Base-by-base conservation (phyloP, 2,797 vertebrate species). In the Rhinophrynus dorsalis region DNA sequence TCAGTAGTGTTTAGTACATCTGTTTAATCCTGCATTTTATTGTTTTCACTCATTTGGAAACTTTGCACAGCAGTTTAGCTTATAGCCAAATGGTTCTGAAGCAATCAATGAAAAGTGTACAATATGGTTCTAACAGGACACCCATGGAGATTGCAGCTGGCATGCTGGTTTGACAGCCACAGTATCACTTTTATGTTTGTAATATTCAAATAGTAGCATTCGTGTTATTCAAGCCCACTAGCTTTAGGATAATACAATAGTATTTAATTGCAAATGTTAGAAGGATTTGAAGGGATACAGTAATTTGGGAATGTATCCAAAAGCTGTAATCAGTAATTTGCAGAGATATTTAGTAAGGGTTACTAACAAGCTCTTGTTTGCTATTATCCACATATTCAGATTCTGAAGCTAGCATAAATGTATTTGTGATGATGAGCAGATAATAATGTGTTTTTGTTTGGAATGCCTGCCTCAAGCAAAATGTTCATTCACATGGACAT, bases 91-190 rank as follows among this genome's bases (percentile, higher is more conserved):
- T 17, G 35, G 58, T 62, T 70, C 55, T 63, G n/a, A n/a, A 37
- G 50, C 50, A 52, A 45, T 62, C 27, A 70, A 17, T 32, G 13
- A 62, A 55, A 11, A n/a, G n/a, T n/a, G 11, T 45, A 56, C 62
- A 67, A 54, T 73, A 73, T 73, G 29, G 55, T 29, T 51, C 9
- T n/a, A 65, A 54, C 45, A 59, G 55, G 51, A 18, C 23, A 30
- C 52, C 62, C 62, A 60, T 35, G 37, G 47, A 54, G 70, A 67
- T 33, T 67, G 70, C 70, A 73, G 62, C 70, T 73, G 70, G 55
- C 24, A 73, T 45, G 37, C 54, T 66, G 15, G 12, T 54, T 52
- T 24, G 15, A 50, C 21, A 50, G 42, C 51, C 44, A 58, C 58
- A 54, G 26, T 9, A 38, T 32, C 37, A 62, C 12, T 69, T 64